These are phyloP conservation scores for Jaculus jaculus DNA, from an alignment of 2,113 vertebrate species.

Conservation along the genomic window DNA sequence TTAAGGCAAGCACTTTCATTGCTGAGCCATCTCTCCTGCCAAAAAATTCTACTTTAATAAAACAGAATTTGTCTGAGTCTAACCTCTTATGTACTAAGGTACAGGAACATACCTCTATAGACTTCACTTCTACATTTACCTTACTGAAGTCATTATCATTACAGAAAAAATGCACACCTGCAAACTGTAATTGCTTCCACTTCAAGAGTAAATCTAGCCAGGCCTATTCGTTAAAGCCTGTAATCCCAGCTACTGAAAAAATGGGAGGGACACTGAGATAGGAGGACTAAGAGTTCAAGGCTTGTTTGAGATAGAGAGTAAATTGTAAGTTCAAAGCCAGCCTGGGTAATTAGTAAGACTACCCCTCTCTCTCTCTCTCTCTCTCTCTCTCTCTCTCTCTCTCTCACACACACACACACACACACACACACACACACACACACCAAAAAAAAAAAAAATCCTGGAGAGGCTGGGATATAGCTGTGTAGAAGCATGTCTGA, in stretches of 20 bases:
- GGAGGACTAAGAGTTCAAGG: background rate
- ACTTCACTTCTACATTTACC: conserved; percentile 51
- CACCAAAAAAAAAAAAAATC: too few species aligned
- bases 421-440: too few species aligned
- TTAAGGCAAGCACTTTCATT: too few species aligned
- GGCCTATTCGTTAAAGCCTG: background rate
- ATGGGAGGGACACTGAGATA: background rate
- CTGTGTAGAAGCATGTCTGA: background rate
- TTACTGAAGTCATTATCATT: conserved; percentile 53
- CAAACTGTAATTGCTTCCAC: conserved; percentile 49
- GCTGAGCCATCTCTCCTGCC: too few species aligned
- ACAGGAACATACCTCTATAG: conserved; percentile 27
- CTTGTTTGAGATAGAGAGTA: background rate
- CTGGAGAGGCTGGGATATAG: background rate
- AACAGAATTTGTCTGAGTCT: too few species aligned
- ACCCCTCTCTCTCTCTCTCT: too few species aligned
- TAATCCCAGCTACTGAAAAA: background rate
- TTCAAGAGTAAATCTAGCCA: conserved; percentile 46
- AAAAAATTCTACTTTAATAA: too few species aligned
- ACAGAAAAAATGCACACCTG: conserved; percentile 28
- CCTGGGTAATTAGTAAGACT: background rate
- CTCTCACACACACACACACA: too few species aligned
- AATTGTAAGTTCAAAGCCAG: background rate
- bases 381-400: too few species aligned
- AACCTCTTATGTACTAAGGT: background rate